phyloP scores from a whole-genome alignment of 2,888 invertebrate genomes.

The Hemaris fuciformis region DNA sequence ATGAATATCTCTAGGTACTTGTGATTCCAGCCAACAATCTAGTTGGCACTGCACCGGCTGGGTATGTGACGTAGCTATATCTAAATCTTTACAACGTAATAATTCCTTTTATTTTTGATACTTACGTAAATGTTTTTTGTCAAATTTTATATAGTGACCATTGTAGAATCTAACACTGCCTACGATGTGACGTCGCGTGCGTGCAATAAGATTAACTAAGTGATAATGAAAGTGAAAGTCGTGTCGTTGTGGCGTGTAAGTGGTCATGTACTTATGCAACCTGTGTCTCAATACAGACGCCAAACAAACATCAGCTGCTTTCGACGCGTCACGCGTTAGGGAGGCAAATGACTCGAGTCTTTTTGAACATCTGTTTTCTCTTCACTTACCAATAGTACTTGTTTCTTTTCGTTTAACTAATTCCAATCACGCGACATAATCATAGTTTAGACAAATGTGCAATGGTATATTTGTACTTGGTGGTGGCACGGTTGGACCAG shows the following conservation, averaged over 20 bases:
- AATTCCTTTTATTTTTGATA: conserved; percentile 68
- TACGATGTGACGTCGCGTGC: conserved; percentile 44
- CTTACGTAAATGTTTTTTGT: conserved; percentile 57
- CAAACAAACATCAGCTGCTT: not conserved
- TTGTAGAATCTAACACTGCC: conserved; percentile 51
- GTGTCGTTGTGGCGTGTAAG: not conserved
- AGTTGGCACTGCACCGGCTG: conserved; percentile 42
- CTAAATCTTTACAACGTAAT: conserved; percentile 43
- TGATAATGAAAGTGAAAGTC: conserved; percentile 26
- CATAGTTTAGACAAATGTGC: conserved; percentile 8
- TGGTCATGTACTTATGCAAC: not conserved
- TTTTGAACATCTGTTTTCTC: not conserved
- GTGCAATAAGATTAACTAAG: conserved; percentile 49
- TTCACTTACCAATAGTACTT: not conserved
- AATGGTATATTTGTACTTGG: not conserved
- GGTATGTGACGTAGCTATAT: conserved; percentile 49
- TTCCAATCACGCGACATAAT: conserved; percentile 22
- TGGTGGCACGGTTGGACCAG: conserved; percentile 25
- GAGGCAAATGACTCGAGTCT: too few species aligned
- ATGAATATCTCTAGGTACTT: not conserved
- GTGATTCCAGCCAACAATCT: conserved; percentile 19
- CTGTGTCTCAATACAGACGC: not conserved
- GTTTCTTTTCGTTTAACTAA: not conserved
- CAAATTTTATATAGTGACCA: conserved; percentile 46
- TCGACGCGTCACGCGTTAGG: not conserved